Evolutionary conservation across 2,888 invertebrate species (phyloP).

Genomic region (Strigamia maritima): DNA sequence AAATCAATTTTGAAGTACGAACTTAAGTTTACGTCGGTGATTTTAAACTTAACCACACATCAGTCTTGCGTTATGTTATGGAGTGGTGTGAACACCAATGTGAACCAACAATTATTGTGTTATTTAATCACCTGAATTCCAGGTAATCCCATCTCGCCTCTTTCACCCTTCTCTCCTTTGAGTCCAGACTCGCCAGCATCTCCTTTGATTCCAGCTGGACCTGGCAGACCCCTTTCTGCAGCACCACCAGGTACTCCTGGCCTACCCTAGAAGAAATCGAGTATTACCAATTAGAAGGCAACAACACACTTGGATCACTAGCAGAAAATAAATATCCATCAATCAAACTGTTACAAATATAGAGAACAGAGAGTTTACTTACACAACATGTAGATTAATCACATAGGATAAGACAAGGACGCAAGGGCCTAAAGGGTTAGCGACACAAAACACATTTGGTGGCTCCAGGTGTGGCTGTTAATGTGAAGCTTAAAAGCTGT

Average conservation of each 20-base stretch:
- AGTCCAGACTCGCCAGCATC: constrained; percentile 59
- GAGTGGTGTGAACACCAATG: too few species aligned
- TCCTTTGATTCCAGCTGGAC: constrained; percentile 62
- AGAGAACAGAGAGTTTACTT: background rate
- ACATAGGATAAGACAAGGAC: background rate
- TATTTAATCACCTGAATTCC: constrained; percentile 48
- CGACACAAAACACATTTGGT: background rate
- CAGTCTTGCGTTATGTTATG: too few species aligned
- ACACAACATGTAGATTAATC: background rate
- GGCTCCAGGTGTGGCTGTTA: background rate
- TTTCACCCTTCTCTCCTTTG: constrained; percentile 55
- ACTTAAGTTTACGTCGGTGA: too few species aligned
- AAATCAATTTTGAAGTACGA: too few species aligned
- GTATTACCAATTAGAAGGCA: background rate
- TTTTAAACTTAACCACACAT: too few species aligned
- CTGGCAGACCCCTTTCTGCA: constrained; percentile 64
- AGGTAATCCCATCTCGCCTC: constrained; percentile 57
- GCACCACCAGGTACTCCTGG: constrained; percentile 59
- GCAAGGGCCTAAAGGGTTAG: background rate
- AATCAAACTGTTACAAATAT: background rate
- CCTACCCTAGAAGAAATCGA: constrained; percentile 54
- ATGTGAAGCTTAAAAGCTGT: background rate
- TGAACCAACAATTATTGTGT: too few species aligned
- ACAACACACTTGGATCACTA: background rate
- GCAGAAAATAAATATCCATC: background rate